Conservation (phyloP, 2,888 invertebrate species). For the Mythimna impura region DNA sequence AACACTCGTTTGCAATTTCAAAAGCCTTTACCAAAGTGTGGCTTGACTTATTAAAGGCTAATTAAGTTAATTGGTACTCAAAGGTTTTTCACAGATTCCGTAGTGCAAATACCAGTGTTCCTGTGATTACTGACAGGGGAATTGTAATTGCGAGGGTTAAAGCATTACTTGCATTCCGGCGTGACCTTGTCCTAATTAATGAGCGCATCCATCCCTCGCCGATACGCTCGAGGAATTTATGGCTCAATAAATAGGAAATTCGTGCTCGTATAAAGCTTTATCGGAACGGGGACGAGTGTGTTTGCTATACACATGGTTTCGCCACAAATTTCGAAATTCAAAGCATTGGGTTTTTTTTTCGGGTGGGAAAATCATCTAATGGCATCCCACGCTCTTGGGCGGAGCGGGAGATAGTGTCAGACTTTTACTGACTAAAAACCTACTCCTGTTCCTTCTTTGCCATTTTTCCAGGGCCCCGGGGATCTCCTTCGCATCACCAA, state of each 20-base stretch:
- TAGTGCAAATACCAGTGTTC: constrained; percentile 18
- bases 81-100: constrained; percentile 30
- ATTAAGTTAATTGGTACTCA: constrained; percentile 47
- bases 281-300: constrained; percentile 8
- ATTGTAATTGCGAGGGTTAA: constrained; percentile 16
- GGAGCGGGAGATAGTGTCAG: too few species aligned
- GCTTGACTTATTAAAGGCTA: constrained; percentile 45
- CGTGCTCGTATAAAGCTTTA: constrained; percentile 16
- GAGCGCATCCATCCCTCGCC: constrained; percentile 28
- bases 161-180: constrained; percentile 38
- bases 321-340: neutral
- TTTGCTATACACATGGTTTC: neutral
- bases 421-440: too few species aligned
- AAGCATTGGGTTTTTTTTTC: neutral
- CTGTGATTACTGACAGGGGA: constrained; percentile 24
- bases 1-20: constrained; percentile 40
- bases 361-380: too few species aligned
- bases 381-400: too few species aligned
- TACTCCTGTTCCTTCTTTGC: too few species aligned
- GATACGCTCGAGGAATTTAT: constrained; percentile 44
- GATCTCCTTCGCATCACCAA: too few species aligned
- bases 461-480: too few species aligned
- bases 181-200: constrained; percentile 59
- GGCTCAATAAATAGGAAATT: constrained; percentile 47
- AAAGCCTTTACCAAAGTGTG: constrained; percentile 43